These are phyloP conservation scores for Gobio occitaniae DNA, from an alignment of 2,797 vertebrate genomes.

Conservation along the genomic window DNA sequence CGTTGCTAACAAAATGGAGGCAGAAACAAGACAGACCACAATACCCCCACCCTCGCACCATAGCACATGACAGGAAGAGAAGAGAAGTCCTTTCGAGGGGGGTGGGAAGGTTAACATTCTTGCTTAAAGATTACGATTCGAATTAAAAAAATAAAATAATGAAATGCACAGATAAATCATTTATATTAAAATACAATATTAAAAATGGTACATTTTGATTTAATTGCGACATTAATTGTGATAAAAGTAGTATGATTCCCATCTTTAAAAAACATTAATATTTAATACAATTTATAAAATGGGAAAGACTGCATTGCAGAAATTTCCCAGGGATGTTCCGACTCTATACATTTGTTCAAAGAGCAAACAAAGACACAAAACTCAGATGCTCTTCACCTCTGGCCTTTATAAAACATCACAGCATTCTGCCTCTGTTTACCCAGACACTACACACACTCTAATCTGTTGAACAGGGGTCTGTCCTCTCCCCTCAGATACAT, in stretches of 20 bases:
- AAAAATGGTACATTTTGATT: too few relatives aligned
- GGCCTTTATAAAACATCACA: constrained; percentile 17
- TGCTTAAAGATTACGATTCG: too few relatives aligned
- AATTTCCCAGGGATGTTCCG: not conserved
- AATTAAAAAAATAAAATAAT: too few relatives aligned
- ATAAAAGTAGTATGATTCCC: not conserved
- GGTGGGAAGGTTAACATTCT: too few relatives aligned
- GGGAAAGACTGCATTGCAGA: not conserved
- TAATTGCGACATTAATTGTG: not conserved
- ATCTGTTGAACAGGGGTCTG: not conserved
- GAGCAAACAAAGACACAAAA: constrained; percentile 1
- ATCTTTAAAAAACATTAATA: not conserved
- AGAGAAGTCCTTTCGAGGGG: too few relatives aligned
- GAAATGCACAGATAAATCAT: too few relatives aligned
- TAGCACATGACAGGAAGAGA: too few relatives aligned
- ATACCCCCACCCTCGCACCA: too few relatives aligned
- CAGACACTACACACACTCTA: not conserved
- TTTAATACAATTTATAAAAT: not conserved
- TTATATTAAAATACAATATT: too few relatives aligned
- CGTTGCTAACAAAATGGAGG: too few relatives aligned
- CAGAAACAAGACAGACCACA: too few relatives aligned
- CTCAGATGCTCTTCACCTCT: constrained; percentile 12
- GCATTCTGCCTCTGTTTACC: not conserved
- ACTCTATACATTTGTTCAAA: constrained; percentile 6
- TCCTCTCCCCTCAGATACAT: not conserved